phyloP scores from a whole-genome alignment of 1,140 invertebrate species.

The Aphidius ervi region DNA sequence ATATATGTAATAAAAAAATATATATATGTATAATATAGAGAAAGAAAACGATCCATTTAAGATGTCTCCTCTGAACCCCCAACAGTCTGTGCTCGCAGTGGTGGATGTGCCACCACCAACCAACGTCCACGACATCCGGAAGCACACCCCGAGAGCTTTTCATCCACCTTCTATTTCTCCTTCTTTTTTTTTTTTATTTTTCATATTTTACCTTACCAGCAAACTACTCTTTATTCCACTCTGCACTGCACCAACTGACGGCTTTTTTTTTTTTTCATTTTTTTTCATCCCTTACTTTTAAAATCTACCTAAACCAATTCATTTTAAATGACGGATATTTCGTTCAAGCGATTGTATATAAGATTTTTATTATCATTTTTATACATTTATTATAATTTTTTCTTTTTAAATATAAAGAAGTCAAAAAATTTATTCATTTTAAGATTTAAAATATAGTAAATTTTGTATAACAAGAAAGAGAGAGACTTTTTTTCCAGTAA shows the following conservation, averaged over 20 bases:
- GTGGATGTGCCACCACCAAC: slow-evolving; percentile 15
- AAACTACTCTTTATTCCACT: slow-evolving; percentile 10
- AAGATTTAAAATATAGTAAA: too few species aligned
- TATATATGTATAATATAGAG: background rate
- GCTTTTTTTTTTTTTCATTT: slow-evolving; percentile 30
- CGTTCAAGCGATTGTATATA: slow-evolving; percentile 40
- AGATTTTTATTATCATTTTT: slow-evolving; percentile 34
- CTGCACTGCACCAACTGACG: slow-evolving; percentile 20
- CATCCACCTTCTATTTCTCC: slow-evolving; percentile 21
- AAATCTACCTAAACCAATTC: slow-evolving; percentile 48
- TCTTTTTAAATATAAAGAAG: background rate
- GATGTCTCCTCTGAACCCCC: slow-evolving; percentile 42
- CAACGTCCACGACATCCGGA: slow-evolving; percentile 37
- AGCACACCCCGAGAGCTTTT: slow-evolving; percentile 23
- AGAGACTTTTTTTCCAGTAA: too few species aligned
- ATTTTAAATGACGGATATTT: slow-evolving; percentile 52
- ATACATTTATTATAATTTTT: too few species aligned
- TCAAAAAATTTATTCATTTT: too few species aligned
- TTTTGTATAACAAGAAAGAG: too few species aligned
- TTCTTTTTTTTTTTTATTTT: slow-evolving; percentile 2
- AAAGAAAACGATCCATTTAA: slow-evolving; percentile 40
- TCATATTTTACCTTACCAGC: slow-evolving; percentile 2
- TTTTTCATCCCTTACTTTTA: slow-evolving; percentile 31
- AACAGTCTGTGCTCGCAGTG: slow-evolving; percentile 23
- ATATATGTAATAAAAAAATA: too few species aligned